Conservation (phyloP, 2,888 invertebrate species). For the Lymantria monacha region DNA sequence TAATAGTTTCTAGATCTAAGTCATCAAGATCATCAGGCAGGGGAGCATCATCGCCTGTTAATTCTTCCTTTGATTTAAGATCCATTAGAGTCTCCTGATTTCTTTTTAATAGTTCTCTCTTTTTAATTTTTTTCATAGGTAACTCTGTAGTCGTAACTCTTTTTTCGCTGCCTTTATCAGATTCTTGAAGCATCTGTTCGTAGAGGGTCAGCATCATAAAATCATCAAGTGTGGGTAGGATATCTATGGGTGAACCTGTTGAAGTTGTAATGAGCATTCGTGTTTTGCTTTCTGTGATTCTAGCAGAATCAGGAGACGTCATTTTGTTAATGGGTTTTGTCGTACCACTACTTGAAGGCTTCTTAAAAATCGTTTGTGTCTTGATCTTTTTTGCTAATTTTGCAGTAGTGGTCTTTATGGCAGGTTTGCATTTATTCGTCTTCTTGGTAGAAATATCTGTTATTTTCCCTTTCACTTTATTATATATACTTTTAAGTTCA, state of each 20-base stretch:
- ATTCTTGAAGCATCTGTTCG: slow-evolving; percentile 51
- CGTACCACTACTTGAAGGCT: not conserved
- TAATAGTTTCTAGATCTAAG: too few species aligned
- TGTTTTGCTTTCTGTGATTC: not conserved
- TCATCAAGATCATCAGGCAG: not conserved
- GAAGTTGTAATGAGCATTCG: not conserved
- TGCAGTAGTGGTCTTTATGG: not conserved
- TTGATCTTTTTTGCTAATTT: not conserved
- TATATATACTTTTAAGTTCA: slow-evolving; percentile 44
- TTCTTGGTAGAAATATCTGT: slow-evolving; percentile 35
- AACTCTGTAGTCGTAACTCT: slow-evolving; percentile 37
- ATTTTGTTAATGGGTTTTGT: not conserved
- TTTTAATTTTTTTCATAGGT: slow-evolving; percentile 6
- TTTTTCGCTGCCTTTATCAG: slow-evolving; percentile 44
- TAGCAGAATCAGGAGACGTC: not conserved
- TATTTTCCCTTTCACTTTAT: slow-evolving; percentile 49
- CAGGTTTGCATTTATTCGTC: slow-evolving; percentile 13
- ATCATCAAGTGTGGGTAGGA: slow-evolving; percentile 34
- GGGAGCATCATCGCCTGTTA: not conserved
- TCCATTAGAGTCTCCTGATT: slow-evolving; percentile 35
- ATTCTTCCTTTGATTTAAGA: slow-evolving; percentile 28
- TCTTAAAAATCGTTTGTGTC: not conserved
- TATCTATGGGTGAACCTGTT: not conserved
- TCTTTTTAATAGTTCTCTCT: slow-evolving; percentile 28
- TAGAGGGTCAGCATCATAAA: slow-evolving; percentile 48